Evolutionary conservation across 2,888 invertebrate species (phyloP).

Genomic region (Sycophila texana): DNA sequence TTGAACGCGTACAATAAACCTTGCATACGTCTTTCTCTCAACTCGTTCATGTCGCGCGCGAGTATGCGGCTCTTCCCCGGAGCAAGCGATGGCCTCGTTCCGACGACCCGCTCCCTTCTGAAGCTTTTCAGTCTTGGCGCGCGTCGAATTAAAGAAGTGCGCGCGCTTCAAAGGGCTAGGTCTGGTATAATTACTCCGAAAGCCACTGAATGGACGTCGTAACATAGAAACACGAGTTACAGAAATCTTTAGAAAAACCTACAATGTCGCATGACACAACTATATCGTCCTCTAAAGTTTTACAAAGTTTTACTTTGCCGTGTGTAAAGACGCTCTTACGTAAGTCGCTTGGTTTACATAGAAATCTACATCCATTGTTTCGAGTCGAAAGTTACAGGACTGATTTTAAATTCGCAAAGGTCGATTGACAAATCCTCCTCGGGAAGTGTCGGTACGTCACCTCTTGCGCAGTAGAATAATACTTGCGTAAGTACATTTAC

Average conservation of each 20-base stretch:
- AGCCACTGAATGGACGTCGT: neutral
- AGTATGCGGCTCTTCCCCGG: neutral
- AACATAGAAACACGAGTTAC: slow-evolving; percentile 1
- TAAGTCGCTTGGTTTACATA: slow-evolving; percentile 5
- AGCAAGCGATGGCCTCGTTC: no score
- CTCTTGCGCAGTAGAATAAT: slow-evolving; percentile 4
- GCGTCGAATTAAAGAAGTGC: no score
- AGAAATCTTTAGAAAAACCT: slow-evolving; percentile 36
- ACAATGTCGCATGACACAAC: neutral
- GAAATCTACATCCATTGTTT: slow-evolving; percentile 11
- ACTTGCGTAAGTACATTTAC: slow-evolving; percentile 22
- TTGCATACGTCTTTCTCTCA: neutral
- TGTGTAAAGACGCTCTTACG: slow-evolving; percentile 8
- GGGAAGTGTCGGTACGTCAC: neutral
- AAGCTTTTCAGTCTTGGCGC: no score
- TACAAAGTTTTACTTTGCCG: neutral
- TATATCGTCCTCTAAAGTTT: neutral
- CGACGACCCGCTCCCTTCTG: no score
- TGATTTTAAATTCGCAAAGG: neutral
- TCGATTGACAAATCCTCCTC: neutral
- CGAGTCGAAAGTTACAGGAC: slow-evolving; percentile 11
- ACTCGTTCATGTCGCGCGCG: neutral
- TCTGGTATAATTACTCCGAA: slow-evolving; percentile 2
- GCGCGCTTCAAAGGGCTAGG: no score
- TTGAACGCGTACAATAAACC: neutral